phyloP scores from a whole-genome alignment of 2,797 vertebrate genomes.

The Neosalanx taihuensis region DNA sequence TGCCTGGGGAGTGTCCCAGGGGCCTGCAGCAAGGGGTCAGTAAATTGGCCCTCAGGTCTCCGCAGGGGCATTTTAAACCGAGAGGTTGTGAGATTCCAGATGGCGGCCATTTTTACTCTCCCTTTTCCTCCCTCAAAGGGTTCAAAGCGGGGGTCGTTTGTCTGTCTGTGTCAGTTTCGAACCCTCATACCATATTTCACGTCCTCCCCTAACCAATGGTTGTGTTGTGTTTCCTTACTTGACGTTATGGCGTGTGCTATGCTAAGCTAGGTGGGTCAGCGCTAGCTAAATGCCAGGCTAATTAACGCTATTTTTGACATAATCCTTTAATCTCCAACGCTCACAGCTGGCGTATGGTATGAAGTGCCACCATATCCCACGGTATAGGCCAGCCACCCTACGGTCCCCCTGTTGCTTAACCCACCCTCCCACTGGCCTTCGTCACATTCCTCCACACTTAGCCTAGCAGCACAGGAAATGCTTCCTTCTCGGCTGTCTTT shows the following conservation, averaged over 20 bases:
- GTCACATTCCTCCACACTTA: conserved; percentile 6
- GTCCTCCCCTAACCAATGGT: not conserved
- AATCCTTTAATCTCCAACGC: conserved; percentile 22
- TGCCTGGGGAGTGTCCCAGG: conserved; percentile 18
- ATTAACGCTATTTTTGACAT: conserved; percentile 20
- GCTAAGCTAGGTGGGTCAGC: not conserved
- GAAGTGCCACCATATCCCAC: conserved; percentile 26
- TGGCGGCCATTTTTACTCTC: conserved; percentile 8
- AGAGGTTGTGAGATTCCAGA: conserved; percentile 44
- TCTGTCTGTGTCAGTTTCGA: not conserved
- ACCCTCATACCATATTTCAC: conserved; percentile 1
- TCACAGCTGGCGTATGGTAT: conserved; percentile 45
- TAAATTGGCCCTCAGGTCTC: conserved; percentile 40
- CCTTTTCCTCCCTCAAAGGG: not conserved
- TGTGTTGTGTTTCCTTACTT: not conserved
- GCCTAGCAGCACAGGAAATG: conserved; percentile 42
- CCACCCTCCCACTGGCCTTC: not conserved
- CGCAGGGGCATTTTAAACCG: conserved; percentile 32
- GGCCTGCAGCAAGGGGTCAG: conserved; percentile 43
- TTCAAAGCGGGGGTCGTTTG: not conserved
- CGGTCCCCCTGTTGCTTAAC: conserved; percentile 6
- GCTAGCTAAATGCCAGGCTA: conserved; percentile 24
- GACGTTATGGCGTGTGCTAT: not conserved
- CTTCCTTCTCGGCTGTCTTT: conserved; percentile 34
- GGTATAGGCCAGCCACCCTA: not conserved